Conservation (phyloP, 1,140 invertebrate species). For the Papilio helenus region DNA sequence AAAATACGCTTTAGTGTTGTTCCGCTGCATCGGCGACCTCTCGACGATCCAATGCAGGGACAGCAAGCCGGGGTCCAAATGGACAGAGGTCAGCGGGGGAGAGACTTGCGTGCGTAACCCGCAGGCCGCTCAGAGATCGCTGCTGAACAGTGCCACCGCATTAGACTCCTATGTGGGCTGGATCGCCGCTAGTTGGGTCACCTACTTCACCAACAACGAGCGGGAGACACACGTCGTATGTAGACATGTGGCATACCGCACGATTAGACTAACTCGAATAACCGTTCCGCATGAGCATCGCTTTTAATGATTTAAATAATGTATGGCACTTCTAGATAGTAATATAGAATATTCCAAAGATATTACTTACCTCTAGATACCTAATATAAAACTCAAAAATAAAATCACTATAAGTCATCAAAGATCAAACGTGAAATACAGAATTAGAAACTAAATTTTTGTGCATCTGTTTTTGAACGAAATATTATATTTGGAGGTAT, state of each 20-base stretch:
- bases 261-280: constrained; percentile 41
- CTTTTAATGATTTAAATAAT: constrained; percentile 35
- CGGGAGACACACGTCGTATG: constrained; percentile 73
- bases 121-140: constrained; percentile 57
- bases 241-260: constrained; percentile 50
- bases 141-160: constrained; percentile 68
- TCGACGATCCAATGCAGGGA: constrained; percentile 67
- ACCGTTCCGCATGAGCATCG: constrained; percentile 42
- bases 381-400: background rate
- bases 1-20: constrained; percentile 71
- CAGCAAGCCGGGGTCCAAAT: constrained; percentile 43
- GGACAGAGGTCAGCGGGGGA: constrained; percentile 36
- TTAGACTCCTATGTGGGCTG: constrained; percentile 76
- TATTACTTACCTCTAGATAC: constrained; percentile 37
- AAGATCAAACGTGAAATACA: too few relatives aligned
- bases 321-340: constrained; percentile 9
- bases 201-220: constrained; percentile 73
- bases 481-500: background rate
- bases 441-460: too few relatives aligned
- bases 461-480: too few relatives aligned
- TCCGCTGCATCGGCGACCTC: constrained; percentile 79
- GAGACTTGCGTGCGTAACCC: constrained; percentile 65
- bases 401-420: too few relatives aligned
- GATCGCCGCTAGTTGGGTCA: constrained; percentile 73
- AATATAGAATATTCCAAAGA: constrained; percentile 13